These are phyloP conservation scores for Thamnophis elegans DNA, from an alignment of 2,797 vertebrate species.

Conservation along the genomic window DNA sequence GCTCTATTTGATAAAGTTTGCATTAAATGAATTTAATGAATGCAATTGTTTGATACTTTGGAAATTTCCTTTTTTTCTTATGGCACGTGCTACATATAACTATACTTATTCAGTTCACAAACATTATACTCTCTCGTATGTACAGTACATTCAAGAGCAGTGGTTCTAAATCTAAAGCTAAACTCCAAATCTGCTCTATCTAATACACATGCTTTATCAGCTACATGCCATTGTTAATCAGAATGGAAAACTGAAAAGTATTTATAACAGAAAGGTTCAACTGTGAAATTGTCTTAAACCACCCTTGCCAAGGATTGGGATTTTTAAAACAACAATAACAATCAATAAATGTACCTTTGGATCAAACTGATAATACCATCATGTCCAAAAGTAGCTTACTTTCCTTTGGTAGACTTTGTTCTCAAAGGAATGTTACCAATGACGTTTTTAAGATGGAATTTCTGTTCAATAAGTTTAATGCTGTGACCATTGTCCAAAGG, in stretches of 20 bases:
- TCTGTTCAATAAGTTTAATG: neutral
- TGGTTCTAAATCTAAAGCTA: neutral
- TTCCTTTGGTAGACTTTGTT: neutral
- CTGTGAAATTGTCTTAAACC: neutral
- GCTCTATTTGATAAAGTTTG: constrained; percentile 37
- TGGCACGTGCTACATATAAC: constrained; percentile 43
- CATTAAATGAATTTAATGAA: constrained; percentile 9
- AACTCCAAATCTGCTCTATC: neutral
- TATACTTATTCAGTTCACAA: constrained; percentile 45
- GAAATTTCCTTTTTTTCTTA: constrained; percentile 33
- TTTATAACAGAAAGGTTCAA: neutral
- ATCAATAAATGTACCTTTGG: neutral
- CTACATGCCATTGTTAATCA: neutral
- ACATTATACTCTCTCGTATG: constrained; percentile 55
- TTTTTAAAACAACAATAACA: neutral
- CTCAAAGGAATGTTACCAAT: neutral
- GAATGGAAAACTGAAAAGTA: neutral
- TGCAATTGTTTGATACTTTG: constrained; percentile 34
- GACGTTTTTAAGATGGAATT: neutral
- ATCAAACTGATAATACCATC: neutral
- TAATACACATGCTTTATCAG: neutral
- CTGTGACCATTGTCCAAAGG: neutral
- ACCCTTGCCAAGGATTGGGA: neutral
- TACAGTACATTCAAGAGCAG: constrained; percentile 31
- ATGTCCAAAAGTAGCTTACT: neutral